Evolutionary conservation across 2,888 invertebrate species (phyloP), one percentile per base, ranked within the genome.

Genomic region (Thysanoteuthis rhombus): DNA sequence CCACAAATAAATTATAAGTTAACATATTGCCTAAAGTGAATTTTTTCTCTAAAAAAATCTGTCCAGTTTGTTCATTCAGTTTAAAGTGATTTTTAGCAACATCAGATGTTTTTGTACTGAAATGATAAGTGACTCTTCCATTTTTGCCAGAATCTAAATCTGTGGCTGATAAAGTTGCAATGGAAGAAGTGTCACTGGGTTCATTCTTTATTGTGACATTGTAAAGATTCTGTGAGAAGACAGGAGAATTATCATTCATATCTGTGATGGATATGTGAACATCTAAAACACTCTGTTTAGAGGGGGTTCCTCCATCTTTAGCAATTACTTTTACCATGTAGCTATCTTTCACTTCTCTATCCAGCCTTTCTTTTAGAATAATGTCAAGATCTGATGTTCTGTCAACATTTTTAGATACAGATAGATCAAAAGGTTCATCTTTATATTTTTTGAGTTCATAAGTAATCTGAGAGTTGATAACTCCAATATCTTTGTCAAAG

Each of bases 41-140:
- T 28, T 39, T 40, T 22, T 91, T 91, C 38, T 91, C 40, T 32
- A 91, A 40, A 32, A 91, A 91, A 0, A 91, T 42, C n/a, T 91
- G n/a, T 3, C 91, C 91, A 40, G 91, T 91, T n/a, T 91, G 91
- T 40, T 91, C 32, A 45, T 91, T 91, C 0, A 91, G 16, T 91
- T 40, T 91, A 12, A 91, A 91, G 22, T 91, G 40, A 45, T 19
- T 39, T 91, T 45, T 91, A 10, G 91, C 45, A 39, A 40, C n/a
- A 42, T 91, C 91, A n/a, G 91, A 32, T 45, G 91, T 91, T 91
- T 91, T 45, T 40, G 42, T n/a, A 40, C 91, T 91, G 1, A 91
- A 91, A 91, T 40, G 45, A 45, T 91, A 91, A 91, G 91, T 42
- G n/a, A 91, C 91, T 91, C 45, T 39, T 42, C 91, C 91, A 91